Percentiles rank a stretch among this genome's conserved stretches.
These are phyloP conservation scores for Drosophila neocordata DNA, from an alignment of 1,140 invertebrate species.

Conservation along the genomic window DNA sequence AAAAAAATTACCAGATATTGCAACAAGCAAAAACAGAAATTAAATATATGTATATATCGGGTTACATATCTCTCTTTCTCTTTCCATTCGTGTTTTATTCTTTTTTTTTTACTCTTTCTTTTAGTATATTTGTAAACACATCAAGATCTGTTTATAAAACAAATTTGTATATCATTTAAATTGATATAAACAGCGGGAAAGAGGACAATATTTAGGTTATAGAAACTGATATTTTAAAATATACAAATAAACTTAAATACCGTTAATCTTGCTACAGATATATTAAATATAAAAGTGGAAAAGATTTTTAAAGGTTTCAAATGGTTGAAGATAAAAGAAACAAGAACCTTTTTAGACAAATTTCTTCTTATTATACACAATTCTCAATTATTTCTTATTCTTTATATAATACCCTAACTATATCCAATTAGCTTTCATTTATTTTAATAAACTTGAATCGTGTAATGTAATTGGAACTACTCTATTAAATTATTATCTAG, in stretches of 20 bases:
- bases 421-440: too few relatives aligned
- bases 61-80: slow-evolving; percentile 30
- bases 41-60: slow-evolving; percentile 26
- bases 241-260: not conserved
- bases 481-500: not conserved
- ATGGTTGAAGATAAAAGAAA: too few relatives aligned
- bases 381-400: too few relatives aligned
- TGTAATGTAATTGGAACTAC: too few relatives aligned
- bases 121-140: slow-evolving; percentile 26
- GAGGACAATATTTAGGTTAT: not conserved
- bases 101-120: not conserved
- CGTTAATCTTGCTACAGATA: too few relatives aligned
- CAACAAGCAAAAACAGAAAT: slow-evolving; percentile 35
- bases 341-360: too few relatives aligned
- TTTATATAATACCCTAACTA: too few relatives aligned
- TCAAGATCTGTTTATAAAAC: slow-evolving; percentile 42
- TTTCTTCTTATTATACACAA: too few relatives aligned
- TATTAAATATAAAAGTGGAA: too few relatives aligned
- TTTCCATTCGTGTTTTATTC: too few relatives aligned
- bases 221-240: not conserved
- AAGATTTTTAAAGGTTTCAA: too few relatives aligned
- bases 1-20: slow-evolving; percentile 44
- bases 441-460: too few relatives aligned
- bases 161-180: slow-evolving; percentile 64
- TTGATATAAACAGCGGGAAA: slow-evolving; percentile 70